Base-by-base conservation (phyloP, 2,888 invertebrate genomes). In the Ashinkailepas kermadecensis region DNA sequence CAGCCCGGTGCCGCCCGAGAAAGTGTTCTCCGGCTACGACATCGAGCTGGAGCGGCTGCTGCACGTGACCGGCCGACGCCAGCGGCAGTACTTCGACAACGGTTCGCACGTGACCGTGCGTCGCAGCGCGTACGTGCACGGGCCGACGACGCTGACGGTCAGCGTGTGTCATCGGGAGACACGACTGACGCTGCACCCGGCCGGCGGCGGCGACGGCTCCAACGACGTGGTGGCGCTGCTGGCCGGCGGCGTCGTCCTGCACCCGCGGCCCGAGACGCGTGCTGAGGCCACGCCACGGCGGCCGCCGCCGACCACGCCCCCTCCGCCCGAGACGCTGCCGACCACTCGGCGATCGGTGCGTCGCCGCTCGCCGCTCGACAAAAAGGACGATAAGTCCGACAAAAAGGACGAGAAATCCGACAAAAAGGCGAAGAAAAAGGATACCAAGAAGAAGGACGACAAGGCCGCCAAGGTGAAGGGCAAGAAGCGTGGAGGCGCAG, bases 41-140 rank as follows among this genome's bases (percentile, higher is more conserved):
- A 10, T 79, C 58, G n/a, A n/a, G 23, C 74, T 74, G 74, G 79
- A 23, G 9, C 79, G 79, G 25, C 58, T 79, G 79, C 25, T 79
- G 79, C 7, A 18, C 58, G 58, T 79, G 79, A 12, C 3, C 79
- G 79, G 79, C 21, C 6, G 23, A 15, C 58, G 79, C 13, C 79
- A 79, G 79, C 79, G 79, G 57, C 79, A 59, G 58, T 58, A 59
- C 57, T 79, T 79, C 58, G 21, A 58, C 15, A 23, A 79, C 79
- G 79, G 79, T 23, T 79, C 79, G 23, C 58, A 58, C 23, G 58
- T 79, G 23, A 59, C 58, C 9, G 79, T 79, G 13, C 23, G 15
- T 4, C 58, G 25, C 58, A 12, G 10, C 15, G 58, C 23, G 12
- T 79, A 79, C 79, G 58, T 25, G 79, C 79, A 59, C 58, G 58